A percentile compares a stretch with the other conserved stretches of the same genome.
phyloP scores from a whole-genome alignment of 2,797 vertebrate species.

The Scolopax bukidnonensis region DNA sequence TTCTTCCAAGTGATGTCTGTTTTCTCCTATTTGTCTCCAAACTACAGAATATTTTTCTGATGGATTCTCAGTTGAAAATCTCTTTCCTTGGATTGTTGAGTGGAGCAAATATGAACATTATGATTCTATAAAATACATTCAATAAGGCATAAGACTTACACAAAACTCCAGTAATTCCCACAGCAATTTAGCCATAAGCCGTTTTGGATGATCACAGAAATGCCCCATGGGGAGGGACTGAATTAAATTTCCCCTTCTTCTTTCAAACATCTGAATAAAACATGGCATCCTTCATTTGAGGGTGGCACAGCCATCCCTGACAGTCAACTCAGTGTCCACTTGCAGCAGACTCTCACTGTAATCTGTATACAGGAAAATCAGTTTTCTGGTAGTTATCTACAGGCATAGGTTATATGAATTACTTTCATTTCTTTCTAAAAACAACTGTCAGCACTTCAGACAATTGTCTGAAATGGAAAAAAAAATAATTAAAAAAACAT shows the following conservation, averaged over 20 bases:
- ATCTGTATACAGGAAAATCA: background rate
- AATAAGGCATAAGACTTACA: background rate
- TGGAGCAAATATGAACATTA: background rate
- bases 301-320: background rate
- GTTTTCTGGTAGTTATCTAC: background rate
- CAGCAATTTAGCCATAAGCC: background rate
- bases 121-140: background rate
- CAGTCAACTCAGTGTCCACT: background rate
- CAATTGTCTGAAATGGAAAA: background rate
- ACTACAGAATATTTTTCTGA: background rate
- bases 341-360: background rate
- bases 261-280: constrained; percentile 4
- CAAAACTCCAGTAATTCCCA: background rate
- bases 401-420: background rate
- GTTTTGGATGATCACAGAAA: constrained; percentile 1
- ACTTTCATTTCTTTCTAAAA: background rate
- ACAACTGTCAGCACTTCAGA: background rate
- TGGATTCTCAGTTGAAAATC: constrained; percentile 16
- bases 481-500: background rate
- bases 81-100: background rate
- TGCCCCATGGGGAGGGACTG: background rate
- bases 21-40: constrained; percentile 16
- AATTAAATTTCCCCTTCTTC: background rate
- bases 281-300: background rate
- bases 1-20: background rate